phyloP scores from a whole-genome alignment of 2,797 vertebrate species.

The Hoplostethus atlanticus region DNA sequence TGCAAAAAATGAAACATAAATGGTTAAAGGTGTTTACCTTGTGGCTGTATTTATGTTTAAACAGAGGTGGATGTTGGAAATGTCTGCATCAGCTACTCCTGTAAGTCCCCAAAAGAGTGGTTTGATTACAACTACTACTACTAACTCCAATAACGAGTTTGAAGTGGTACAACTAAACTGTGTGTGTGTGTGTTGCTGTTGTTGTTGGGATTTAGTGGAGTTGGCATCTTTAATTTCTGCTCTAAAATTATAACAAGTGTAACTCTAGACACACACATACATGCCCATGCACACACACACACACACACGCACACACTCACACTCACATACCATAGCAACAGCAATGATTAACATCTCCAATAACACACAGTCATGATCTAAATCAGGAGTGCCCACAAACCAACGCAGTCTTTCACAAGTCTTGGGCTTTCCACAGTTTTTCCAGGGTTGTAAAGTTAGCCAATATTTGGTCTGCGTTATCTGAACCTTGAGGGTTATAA shows the following conservation, averaged over 20 bases:
- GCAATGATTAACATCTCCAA: constrained; percentile 65
- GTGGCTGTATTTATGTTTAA: constrained; percentile 56
- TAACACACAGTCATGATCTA: constrained; percentile 51
- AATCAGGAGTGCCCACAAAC: constrained; percentile 40
- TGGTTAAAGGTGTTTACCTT: constrained; percentile 27
- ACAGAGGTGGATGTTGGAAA: constrained; percentile 79
- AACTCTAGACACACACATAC: constrained; percentile 43
- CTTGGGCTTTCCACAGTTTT: constrained; percentile 1
- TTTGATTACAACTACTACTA: constrained; percentile 34
- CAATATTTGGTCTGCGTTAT: not conserved
- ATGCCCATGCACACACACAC: constrained; percentile 14
- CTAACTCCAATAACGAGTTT: constrained; percentile 58
- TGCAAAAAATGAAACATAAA: not conserved
- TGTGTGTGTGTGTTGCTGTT: constrained; percentile 26
- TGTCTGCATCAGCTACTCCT: constrained; percentile 76
- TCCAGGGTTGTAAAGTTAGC: constrained; percentile 19
- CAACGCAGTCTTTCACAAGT: constrained; percentile 3
- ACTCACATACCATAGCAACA: constrained; percentile 42
- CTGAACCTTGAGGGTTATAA: not conserved
- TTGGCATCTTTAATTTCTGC: constrained; percentile 45
- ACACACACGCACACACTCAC: constrained; percentile 8
- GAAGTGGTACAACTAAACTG: constrained; percentile 36
- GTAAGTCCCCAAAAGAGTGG: constrained; percentile 59
- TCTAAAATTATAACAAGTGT: constrained; percentile 70
- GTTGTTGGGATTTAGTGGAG: constrained; percentile 27